These are phyloP conservation scores for Ormyrus rosae DNA, from an alignment of 2,888 invertebrate species.

Conservation along the genomic window DNA sequence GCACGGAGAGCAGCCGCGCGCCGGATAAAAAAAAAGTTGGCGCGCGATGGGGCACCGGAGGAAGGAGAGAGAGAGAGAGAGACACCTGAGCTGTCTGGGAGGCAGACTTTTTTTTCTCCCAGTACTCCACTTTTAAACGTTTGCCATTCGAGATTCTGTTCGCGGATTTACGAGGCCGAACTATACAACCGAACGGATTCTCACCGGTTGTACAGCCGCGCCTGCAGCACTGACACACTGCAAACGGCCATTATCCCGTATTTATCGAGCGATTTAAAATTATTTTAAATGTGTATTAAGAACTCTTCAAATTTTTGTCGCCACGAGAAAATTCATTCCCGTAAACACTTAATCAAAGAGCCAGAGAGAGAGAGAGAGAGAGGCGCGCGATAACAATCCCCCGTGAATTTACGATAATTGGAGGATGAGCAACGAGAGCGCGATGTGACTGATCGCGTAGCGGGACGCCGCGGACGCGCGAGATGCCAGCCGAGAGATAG, in stretches of 20 bases:
- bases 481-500: constrained; percentile 20
- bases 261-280: too few species aligned
- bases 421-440: constrained; percentile 18
- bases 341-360: constrained; percentile 32
- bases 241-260: too few species aligned
- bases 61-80: neutral
- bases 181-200: too few species aligned
- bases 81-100: neutral
- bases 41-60: neutral
- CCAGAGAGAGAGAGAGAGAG: neutral
- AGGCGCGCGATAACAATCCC: constrained; percentile 21
- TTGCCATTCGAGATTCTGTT: too few species aligned
- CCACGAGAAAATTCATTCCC: too few species aligned
- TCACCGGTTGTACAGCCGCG: too few species aligned
- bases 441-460: constrained; percentile 2
- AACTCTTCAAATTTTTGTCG: too few species aligned
- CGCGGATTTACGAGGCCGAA: too few species aligned
- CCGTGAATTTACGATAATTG: constrained; percentile 46
- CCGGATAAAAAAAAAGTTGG: neutral
- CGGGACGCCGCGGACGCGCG: constrained; percentile 4
- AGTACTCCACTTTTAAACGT: neutral
- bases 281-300: too few species aligned
- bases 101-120: constrained; percentile 21
- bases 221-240: too few species aligned
- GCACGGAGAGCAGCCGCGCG: neutral